A percentile compares a stretch with the other conserved stretches of the same genome.
Evolutionary conservation across 2,888 invertebrate species (phyloP).

Genomic region (Neoaliturus tenellus): DNA sequence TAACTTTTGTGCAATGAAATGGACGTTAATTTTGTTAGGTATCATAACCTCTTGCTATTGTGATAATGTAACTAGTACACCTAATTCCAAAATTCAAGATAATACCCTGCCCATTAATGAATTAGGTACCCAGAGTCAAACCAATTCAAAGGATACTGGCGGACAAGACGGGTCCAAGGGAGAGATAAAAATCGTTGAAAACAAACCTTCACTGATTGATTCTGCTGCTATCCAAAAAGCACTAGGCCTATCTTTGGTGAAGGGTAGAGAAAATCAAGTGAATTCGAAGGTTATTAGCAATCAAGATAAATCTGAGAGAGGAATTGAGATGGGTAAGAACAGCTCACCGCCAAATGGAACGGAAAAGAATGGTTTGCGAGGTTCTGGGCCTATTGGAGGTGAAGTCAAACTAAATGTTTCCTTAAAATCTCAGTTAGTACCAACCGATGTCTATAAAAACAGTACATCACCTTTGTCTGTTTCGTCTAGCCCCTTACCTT

Average conservation of each 20-base stretch:
- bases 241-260: slow-evolving; percentile 6
- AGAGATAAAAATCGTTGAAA: slow-evolving; percentile 3
- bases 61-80: neutral
- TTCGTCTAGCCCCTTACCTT: slow-evolving; percentile 42
- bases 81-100: neutral
- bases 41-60: slow-evolving; percentile 11
- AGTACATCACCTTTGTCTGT: neutral
- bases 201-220: neutral
- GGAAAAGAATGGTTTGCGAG: neutral
- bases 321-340: neutral
- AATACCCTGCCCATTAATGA: neutral
- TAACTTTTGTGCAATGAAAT: neutral
- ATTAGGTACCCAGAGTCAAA: neutral
- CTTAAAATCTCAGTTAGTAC: neutral
- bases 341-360: neutral
- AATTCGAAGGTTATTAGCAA: neutral
- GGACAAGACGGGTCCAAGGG: neutral
- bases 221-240: slow-evolving; percentile 10
- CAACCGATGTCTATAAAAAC: neutral
- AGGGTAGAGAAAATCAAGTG: neutral
- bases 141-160: neutral
- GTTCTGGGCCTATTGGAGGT: neutral
- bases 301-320: neutral
- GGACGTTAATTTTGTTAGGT: neutral
- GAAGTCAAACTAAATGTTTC: neutral